A percentile compares a stretch with the other conserved stretches of the same genome.
Evolutionary conservation across 2,888 invertebrate genomes (phyloP).

Genomic region (Chalcis sispes): DNA sequence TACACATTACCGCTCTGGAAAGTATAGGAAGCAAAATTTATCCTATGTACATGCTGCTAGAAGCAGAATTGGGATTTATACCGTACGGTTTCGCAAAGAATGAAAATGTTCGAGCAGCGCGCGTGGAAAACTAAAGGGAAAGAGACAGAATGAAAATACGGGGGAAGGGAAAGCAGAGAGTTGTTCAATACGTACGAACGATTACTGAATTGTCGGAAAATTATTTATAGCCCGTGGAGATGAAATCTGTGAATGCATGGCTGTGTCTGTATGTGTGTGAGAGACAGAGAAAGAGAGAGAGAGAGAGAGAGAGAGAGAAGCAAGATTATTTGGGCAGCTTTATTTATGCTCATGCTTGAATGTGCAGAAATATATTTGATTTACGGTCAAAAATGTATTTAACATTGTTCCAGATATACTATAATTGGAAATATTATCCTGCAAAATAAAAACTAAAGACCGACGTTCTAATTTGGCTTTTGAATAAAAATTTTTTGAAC

Average conservation of each 20-base stretch:
- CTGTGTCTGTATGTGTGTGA: no score
- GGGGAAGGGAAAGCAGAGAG: neutral
- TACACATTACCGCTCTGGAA: constrained; percentile 42
- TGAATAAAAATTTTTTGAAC: no score
- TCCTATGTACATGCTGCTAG: constrained; percentile 11
- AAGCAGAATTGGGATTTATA: constrained; percentile 37
- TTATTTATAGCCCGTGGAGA: constrained; percentile 30
- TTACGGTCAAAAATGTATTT: constrained; percentile 14
- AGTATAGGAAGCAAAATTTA: constrained; percentile 40
- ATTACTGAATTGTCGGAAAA: constrained; percentile 35
- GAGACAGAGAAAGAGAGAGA: constrained; percentile 24
- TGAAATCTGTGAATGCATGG: constrained; percentile 6
- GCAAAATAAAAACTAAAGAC: no score
- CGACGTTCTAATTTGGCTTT: no score
- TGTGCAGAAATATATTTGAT: constrained; percentile 9
- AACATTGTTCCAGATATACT: neutral
- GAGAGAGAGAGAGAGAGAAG: constrained; percentile 33
- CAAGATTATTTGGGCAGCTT: constrained; percentile 30
- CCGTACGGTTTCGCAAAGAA: constrained; percentile 33
- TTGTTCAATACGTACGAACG: constrained; percentile 21
- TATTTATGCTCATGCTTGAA: constrained; percentile 22
- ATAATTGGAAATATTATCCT: no score
- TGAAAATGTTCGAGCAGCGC: constrained; percentile 20
- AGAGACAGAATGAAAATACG: neutral
- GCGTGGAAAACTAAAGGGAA: neutral